phyloP scores from a whole-genome alignment of 2,113 vertebrate species.

The Equus quagga region DNA sequence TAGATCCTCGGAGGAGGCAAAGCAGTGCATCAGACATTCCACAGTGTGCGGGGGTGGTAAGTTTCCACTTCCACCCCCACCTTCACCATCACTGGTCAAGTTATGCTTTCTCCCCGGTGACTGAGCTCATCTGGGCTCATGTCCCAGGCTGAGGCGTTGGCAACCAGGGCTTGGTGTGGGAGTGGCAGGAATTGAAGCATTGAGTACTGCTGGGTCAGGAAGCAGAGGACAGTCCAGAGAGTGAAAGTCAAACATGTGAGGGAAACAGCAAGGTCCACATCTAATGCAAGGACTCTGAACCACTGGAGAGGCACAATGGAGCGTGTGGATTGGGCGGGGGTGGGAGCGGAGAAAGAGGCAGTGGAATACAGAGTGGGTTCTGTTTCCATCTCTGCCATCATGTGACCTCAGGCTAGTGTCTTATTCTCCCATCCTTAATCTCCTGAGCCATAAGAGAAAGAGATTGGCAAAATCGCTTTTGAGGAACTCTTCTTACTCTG shows the following conservation, averaged over 20 bases:
- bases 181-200: neutral
- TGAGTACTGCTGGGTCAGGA: neutral
- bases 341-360: neutral
- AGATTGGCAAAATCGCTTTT: neutral
- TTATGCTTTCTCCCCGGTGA: slow-evolving; percentile 42
- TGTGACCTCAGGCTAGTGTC: neutral
- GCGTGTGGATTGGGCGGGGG: neutral
- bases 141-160: slow-evolving; percentile 56
- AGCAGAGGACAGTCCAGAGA: neutral
- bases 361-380: neutral
- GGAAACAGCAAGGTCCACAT: neutral
- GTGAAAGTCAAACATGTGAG: neutral
- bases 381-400: neutral
- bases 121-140: slow-evolving; percentile 62
- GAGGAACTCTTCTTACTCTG: neutral
- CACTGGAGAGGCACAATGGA: neutral
- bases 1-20: neutral
- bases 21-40: neutral
- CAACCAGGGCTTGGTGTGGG: neutral
- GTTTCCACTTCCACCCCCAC: slow-evolving; percentile 25
- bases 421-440: neutral
- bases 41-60: neutral
- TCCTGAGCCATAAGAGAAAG: neutral
- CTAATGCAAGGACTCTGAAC: neutral
- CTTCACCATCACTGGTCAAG: neutral